Evolutionary conservation across 2,113 vertebrate genomes (phyloP), one percentile per base, ranked within the genome.

Genomic region (Stigmatopora nigra): DNA sequence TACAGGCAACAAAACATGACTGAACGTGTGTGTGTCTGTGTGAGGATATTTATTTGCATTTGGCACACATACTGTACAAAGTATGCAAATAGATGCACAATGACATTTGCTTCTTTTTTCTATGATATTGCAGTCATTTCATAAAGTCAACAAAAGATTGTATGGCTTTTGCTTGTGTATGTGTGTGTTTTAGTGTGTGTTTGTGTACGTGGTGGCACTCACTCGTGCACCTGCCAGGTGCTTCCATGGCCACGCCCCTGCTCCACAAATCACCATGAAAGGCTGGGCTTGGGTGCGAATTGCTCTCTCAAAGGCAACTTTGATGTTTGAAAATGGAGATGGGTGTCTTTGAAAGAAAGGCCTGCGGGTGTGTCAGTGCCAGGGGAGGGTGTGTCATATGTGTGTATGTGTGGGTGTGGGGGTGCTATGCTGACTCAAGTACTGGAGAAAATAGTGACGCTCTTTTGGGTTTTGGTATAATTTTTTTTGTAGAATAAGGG

Each of bases 31-130:
- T 53, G 25, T 31, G n/a, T 61, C 5, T 61, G 58, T 61, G 59
- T 61, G 59, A 22, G 41, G 75, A 35, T 81, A 89, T 92, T 90
- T 81, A 89, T 92, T 90, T 92, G 89, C 88, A 88, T 92, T 89
- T 90, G 86, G 79, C 88, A 89, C 86, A 80, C 85, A 84, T 80
- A 83, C 87, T 88, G 81, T 86, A 88, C 84, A 82, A 81, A 83
- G 84, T 86, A 91, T 91, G 87, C 89, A 91, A 90, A 91, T 85
- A 78, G 68, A 62, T 77, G 76, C 83, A 89, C 86, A 90, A 90
- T 87, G 86, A 71, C 82, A 78, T 85, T 83, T 82, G 81, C 86
- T 87, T 87, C 82, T 88, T 89, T 83, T 83, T 78, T 81, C 73
- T 78, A 76, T 66, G 77, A 89, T 83, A 84, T 83, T 83, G 80